Conservation (phyloP, 2,888 invertebrate species). For the Helicoverpa assulta region DNA sequence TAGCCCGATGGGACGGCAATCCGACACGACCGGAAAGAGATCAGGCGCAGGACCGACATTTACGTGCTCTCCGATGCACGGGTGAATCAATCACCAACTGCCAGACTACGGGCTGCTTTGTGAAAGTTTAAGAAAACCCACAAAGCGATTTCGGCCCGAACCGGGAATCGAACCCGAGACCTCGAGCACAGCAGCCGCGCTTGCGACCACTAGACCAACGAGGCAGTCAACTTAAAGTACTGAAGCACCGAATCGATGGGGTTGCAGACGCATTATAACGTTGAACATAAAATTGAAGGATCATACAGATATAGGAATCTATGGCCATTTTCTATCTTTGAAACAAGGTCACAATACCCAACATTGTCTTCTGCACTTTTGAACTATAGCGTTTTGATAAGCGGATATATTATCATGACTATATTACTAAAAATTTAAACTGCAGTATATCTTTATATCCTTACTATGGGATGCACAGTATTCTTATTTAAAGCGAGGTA, state of each 20-base stretch:
- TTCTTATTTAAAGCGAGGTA: background rate
- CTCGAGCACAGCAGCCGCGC: too few species aligned
- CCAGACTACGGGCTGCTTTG: too few species aligned
- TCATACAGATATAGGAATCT: background rate
- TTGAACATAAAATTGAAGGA: too few species aligned
- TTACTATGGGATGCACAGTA: background rate
- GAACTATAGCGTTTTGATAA: background rate
- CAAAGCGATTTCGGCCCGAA: too few species aligned
- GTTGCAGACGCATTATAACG: background rate
- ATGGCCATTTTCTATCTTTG: background rate
- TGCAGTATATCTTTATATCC: background rate
- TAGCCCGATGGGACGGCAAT: too few species aligned
- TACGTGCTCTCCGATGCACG: too few species aligned
- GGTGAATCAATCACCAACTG: too few species aligned
- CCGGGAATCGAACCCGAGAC: too few species aligned
- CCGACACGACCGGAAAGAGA: too few species aligned
- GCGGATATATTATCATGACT: background rate
- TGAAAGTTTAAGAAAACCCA: too few species aligned
- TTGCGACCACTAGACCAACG: too few species aligned
- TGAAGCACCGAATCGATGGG: background rate
- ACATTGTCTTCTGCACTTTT: background rate
- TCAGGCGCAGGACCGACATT: too few species aligned
- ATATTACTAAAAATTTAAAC: background rate
- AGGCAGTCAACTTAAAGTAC: background rate
- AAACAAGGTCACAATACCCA: background rate